These are phyloP conservation scores for Cotesia glomerata DNA, from an alignment of 1,140 invertebrate genomes.

Conservation along the genomic window DNA sequence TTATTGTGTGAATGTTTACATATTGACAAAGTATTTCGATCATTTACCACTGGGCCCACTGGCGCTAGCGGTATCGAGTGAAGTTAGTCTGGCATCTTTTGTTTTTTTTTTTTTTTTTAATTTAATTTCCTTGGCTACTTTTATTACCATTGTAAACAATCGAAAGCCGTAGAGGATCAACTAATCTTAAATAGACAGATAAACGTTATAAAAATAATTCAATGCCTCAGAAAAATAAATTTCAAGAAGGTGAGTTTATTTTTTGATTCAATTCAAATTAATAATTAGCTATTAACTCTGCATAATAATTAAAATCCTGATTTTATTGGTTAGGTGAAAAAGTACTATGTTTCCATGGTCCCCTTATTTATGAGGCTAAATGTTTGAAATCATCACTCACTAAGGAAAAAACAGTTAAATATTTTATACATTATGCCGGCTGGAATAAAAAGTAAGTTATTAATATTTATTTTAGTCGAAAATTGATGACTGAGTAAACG, in stretches of 20 bases:
- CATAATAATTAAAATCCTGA: conserved; percentile 10
- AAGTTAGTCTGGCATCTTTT: too few relatives aligned
- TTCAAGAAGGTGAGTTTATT: conserved; percentile 52
- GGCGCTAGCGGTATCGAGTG: too few relatives aligned
- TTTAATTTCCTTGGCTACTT: too few relatives aligned
- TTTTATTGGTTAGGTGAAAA: conserved; percentile 78
- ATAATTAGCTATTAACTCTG: neutral
- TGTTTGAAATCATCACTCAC: conserved; percentile 83
- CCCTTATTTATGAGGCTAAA: conserved; percentile 94
- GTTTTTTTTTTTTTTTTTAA: too few relatives aligned
- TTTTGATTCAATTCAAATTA: conserved; percentile 11
- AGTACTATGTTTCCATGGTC: conserved; percentile 95
- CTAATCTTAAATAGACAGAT: neutral
- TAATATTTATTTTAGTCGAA: conserved; percentile 14
- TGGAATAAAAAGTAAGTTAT: conserved; percentile 94
- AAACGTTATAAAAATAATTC: neutral
- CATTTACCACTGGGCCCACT: too few relatives aligned
- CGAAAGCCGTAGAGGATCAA: neutral
- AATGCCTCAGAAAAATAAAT: conserved; percentile 60
- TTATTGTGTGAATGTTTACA: too few relatives aligned
- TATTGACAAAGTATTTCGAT: too few relatives aligned
- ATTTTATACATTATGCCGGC: conserved; percentile 95
- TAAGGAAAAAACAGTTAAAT: conserved; percentile 86
- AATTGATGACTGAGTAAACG: too few relatives aligned
- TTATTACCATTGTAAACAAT: neutral